Evolutionary conservation across 1,140 invertebrate genomes (phyloP).

Genomic region (Aporrectodea caliginosa): DNA sequence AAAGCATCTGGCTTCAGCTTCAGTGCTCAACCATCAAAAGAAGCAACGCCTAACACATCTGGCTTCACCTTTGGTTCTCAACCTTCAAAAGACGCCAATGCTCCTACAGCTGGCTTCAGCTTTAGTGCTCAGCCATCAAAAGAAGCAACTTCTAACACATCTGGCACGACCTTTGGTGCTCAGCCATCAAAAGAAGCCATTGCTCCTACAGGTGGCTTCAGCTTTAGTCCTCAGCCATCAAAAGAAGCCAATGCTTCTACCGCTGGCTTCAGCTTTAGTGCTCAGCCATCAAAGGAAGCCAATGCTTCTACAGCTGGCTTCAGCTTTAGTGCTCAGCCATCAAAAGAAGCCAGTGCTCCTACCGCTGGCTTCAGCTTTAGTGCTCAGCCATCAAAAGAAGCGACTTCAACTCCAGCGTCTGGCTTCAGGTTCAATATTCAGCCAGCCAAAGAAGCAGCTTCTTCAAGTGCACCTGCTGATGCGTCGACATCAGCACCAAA

Average conservation of each 20-base stretch:
- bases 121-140: no score
- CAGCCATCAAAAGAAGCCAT: not conserved
- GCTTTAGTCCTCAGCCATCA: not conserved
- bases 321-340: not conserved
- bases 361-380: not conserved
- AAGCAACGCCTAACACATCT: not conserved
- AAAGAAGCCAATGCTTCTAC: no score
- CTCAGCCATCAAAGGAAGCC: no score
- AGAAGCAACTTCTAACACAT: not conserved
- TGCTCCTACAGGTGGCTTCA: not conserved
- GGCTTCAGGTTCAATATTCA: not conserved
- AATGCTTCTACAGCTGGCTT: not conserved
- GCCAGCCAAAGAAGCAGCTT: not conserved
- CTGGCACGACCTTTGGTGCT: not conserved
- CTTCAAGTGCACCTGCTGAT: not conserved
- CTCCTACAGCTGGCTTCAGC: no score
- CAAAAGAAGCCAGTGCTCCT: not conserved
- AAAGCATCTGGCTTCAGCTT: not conserved
- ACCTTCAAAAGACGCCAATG: no score
- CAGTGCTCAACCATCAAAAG: not conserved
- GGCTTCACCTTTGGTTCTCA: not conserved
- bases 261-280: no score
- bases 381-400: not conserved
- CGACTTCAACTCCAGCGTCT: not conserved
- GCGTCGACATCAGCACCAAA: not conserved